Conservation (phyloP, 1,140 invertebrate genomes). For the Triops longicaudatus region DNA sequence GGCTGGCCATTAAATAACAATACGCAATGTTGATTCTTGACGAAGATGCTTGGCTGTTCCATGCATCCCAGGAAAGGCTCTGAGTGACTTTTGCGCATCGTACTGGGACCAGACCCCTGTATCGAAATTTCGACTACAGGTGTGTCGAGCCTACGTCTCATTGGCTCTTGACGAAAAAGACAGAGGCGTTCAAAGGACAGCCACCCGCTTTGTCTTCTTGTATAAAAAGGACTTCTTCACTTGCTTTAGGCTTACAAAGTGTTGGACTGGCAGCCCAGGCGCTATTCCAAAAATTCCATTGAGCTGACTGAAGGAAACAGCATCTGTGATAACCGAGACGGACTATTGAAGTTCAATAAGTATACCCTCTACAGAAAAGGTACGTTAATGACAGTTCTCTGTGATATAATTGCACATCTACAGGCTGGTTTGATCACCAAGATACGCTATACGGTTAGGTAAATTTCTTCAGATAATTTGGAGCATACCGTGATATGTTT, state of each 20-base stretch:
- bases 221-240: conserved; percentile 6
- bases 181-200: conserved; percentile 3
- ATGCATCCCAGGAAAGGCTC: background rate
- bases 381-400: no score
- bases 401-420: no score
- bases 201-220: background rate
- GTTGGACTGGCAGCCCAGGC: background rate
- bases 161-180: background rate
- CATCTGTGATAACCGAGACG: background rate
- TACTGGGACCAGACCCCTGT: background rate
- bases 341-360: background rate
- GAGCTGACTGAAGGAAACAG: background rate
- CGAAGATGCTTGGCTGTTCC: background rate
- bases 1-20: no score
- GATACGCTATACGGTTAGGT: no score
- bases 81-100: background rate
- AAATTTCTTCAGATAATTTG: no score
- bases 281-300: background rate
- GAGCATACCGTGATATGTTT: no score
- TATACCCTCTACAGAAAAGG: no score
- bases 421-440: no score
- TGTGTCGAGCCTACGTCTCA: background rate
- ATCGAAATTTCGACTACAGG: conserved; percentile 12
- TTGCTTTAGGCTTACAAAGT: background rate
- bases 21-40: background rate